Evolutionary conservation across 1,140 invertebrate genomes (phyloP).

Genomic region (Drosophila takahashii): DNA sequence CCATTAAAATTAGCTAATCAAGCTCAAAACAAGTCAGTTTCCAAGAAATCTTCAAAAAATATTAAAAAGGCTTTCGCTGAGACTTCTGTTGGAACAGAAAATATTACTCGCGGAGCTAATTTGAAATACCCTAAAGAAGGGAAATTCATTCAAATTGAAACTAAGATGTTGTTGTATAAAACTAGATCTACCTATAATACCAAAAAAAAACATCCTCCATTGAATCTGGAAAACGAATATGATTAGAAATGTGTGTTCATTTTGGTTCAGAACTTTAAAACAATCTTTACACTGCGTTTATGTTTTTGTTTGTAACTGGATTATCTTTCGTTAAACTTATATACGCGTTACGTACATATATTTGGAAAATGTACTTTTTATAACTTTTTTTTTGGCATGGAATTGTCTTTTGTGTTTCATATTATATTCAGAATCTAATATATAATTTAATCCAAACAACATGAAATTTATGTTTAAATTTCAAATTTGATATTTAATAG

Average conservation of each 20-base stretch:
- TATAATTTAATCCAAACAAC: too few relatives aligned
- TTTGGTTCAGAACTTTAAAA: too few relatives aligned
- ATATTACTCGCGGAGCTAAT: not conserved
- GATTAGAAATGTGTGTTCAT: not conserved
- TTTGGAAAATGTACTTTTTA: too few relatives aligned
- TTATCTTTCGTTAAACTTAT: not conserved
- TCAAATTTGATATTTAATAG: too few relatives aligned
- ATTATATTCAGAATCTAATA: not conserved
- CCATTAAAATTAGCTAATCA: not conserved
- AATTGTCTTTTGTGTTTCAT: too few relatives aligned
- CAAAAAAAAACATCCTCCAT: not conserved
- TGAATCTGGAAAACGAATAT: not conserved
- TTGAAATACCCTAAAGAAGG: not conserved
- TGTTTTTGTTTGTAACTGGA: not conserved
- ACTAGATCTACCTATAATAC: too few relatives aligned
- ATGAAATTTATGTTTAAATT: too few relatives aligned
- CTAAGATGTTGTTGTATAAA: not conserved
- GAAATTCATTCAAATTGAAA: slow-evolving; percentile 2
- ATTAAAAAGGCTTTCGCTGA: not conserved
- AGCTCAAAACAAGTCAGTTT: too few relatives aligned
- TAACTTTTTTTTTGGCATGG: too few relatives aligned
- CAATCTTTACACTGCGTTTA: not conserved
- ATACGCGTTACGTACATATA: too few relatives aligned
- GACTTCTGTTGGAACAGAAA: not conserved
- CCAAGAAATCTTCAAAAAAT: not conserved